These are phyloP conservation scores for Bos taurus DNA, from an alignment of 2,113 vertebrate genomes.

Conservation along the genomic window DNA sequence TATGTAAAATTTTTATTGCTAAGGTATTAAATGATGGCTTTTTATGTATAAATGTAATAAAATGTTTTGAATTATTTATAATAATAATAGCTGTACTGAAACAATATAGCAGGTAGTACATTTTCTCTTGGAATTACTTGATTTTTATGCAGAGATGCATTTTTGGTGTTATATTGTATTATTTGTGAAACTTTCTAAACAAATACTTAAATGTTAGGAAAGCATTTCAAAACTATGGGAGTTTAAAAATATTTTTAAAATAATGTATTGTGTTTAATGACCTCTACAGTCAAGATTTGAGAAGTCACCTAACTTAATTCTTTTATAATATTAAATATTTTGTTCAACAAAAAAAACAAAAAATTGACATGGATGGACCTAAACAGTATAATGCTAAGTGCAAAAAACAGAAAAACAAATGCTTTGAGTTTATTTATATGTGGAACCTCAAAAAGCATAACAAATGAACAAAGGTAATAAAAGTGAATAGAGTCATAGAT, in stretches of 20 bases:
- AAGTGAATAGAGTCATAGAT: not conserved
- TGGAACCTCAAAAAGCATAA: not conserved
- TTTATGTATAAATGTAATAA: not conserved
- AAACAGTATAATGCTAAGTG: not conserved
- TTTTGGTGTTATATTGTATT: not conserved
- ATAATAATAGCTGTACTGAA: not conserved
- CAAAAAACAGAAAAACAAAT: not conserved
- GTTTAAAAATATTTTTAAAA: not conserved
- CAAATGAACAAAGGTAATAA: not conserved
- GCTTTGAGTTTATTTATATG: not conserved
- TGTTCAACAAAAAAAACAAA: not conserved
- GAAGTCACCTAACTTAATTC: not conserved
- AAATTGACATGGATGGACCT: not conserved
- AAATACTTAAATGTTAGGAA: not conserved
- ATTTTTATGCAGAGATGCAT: not conserved
- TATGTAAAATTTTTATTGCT: not conserved
- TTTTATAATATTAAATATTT: constrained; percentile 2
- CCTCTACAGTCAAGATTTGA: not conserved
- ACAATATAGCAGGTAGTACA: not conserved
- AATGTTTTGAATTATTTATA: not conserved
- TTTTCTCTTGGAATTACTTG: not conserved
- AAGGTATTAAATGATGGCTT: not conserved
- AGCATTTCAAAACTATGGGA: not conserved
- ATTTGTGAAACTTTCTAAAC: not conserved
- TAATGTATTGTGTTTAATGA: not conserved